Percentiles rank a stretch among this genome's conserved stretches.
phyloP scores from a whole-genome alignment of 2,888 invertebrate species.

The Herminia tarsipennalis region DNA sequence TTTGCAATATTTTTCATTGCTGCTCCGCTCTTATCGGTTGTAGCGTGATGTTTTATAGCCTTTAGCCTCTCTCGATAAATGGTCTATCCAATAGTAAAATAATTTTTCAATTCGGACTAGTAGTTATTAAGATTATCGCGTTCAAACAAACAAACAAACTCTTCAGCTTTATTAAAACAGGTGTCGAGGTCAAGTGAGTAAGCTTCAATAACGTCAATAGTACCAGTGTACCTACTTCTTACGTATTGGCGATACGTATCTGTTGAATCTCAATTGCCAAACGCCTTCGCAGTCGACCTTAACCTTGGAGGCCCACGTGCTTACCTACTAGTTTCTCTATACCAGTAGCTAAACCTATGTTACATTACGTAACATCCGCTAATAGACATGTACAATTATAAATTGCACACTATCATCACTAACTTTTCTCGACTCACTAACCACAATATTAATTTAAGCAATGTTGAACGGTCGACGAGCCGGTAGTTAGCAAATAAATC shows the following conservation, averaged over 20 bases:
- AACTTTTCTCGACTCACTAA: constrained; percentile 6
- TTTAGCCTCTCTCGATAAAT: too few species aligned
- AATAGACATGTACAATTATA: constrained; percentile 13
- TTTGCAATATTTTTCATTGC: too few species aligned
- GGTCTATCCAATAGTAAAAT: too few species aligned
- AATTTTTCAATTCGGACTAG: too few species aligned
- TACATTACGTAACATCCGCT: constrained; percentile 14
- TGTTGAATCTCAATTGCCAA: constrained; percentile 59
- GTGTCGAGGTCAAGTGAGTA: constrained; percentile 37
- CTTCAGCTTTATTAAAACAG: too few species aligned
- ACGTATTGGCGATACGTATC: constrained; percentile 43
- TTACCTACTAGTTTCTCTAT: constrained; percentile 41
- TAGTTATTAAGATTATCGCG: too few species aligned
- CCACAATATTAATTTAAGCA: constrained; percentile 25
- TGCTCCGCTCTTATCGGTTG: too few species aligned
- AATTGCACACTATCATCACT: constrained; percentile 10
- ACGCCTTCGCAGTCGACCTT: constrained; percentile 53
- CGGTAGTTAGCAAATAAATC: constrained; percentile 33
- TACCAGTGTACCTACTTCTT: constrained; percentile 30
- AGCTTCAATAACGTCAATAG: constrained; percentile 31
- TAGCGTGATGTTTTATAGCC: too few species aligned
- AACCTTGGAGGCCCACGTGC: constrained; percentile 67
- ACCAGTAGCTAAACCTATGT: constrained; percentile 17
- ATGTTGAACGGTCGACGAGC: constrained; percentile 31
- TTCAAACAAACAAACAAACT: too few species aligned